phyloP scores from a whole-genome alignment of 2,888 invertebrate species.

The Agrochola lychnidis region DNA sequence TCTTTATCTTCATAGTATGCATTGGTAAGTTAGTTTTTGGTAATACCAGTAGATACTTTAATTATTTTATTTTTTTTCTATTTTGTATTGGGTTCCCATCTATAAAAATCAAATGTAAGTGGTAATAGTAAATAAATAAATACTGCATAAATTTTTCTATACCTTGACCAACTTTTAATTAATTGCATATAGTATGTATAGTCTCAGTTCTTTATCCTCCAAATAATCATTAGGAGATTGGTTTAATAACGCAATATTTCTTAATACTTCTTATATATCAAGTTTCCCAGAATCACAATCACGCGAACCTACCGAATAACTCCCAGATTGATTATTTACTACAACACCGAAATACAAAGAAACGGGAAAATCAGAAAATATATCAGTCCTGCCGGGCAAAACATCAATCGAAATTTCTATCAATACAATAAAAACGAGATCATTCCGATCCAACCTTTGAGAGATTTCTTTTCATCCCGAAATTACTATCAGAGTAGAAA shows the following conservation, averaged over 20 bases:
- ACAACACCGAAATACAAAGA: constrained; percentile 49
- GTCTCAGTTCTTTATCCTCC: neutral
- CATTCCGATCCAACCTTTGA: constrained; percentile 65
- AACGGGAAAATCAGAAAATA: constrained; percentile 61
- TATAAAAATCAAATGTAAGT: no score
- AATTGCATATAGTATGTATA: neutral
- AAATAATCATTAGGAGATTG: neutral
- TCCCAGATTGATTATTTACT: constrained; percentile 45
- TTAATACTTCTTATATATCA: constrained; percentile 1
- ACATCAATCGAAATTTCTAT: constrained; percentile 71
- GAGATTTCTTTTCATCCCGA: constrained; percentile 66
- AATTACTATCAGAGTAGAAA: constrained; percentile 66
- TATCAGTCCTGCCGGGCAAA: constrained; percentile 65
- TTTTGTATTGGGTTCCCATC: no score
- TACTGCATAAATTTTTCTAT: neutral
- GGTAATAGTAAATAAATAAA: no score
- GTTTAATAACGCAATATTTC: neutral
- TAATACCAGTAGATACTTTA: neutral
- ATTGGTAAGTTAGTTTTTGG: constrained; percentile 74
- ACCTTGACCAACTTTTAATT: neutral
- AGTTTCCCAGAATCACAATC: constrained; percentile 16
- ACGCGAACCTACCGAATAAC: constrained; percentile 26
- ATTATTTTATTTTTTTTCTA: neutral
- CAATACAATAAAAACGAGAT: constrained; percentile 72
- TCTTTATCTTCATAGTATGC: constrained; percentile 77